phyloP scores from a whole-genome alignment of 2,888 invertebrate species.

The Himalopsyche kuldschensis region DNA sequence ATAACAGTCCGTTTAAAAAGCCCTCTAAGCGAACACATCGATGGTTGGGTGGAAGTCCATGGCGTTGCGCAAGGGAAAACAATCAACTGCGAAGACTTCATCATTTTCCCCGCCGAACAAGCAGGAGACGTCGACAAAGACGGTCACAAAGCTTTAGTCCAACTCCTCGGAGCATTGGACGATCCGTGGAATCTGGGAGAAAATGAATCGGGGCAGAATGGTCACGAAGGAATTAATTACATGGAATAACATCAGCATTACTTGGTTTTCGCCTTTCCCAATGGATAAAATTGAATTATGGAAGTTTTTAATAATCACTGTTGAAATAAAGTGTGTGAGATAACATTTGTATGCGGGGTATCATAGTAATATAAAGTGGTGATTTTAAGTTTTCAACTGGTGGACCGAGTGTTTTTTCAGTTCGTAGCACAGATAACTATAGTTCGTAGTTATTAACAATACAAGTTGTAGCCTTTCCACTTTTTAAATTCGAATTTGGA shows the following conservation, averaged over 20 bases:
- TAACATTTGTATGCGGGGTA: too few relatives aligned
- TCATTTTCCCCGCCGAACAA: slow-evolving; percentile 51
- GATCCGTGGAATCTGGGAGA: slow-evolving; percentile 57
- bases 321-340: too few relatives aligned
- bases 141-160: slow-evolving; percentile 53
- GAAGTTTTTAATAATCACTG: too few relatives aligned
- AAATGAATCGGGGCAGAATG: slow-evolving; percentile 46
- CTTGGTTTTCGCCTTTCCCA: not conserved
- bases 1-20: slow-evolving; percentile 50
- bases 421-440: too few relatives aligned
- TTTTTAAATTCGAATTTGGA: too few relatives aligned
- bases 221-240: slow-evolving; percentile 48
- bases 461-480: too few relatives aligned
- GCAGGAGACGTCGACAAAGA: slow-evolving; percentile 52
- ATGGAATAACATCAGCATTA: slow-evolving; percentile 46
- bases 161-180: slow-evolving; percentile 51
- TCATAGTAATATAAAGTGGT: too few relatives aligned
- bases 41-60: slow-evolving; percentile 57
- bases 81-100: slow-evolving; percentile 54
- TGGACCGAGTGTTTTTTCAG: too few relatives aligned
- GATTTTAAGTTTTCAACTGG: too few relatives aligned
- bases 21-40: slow-evolving; percentile 52
- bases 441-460: too few relatives aligned
- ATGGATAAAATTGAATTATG: too few relatives aligned
- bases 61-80: slow-evolving; percentile 55